phyloP scores from a whole-genome alignment of 2,888 invertebrate species.

The Vandiemenella viatica region DNA sequence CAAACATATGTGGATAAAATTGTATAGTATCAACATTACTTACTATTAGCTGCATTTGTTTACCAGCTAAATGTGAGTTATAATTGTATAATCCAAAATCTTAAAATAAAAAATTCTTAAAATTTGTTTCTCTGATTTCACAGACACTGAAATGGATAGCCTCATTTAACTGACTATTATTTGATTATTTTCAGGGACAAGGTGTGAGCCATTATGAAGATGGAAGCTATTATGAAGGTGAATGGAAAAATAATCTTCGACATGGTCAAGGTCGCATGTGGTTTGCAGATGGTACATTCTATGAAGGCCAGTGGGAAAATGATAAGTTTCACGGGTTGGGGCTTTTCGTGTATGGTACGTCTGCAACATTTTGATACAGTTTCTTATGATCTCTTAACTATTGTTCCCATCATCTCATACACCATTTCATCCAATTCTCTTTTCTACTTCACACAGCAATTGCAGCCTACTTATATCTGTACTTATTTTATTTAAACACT shows the following conservation, averaged over 20 bases:
- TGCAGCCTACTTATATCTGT: background rate
- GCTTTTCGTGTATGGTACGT: conserved; percentile 35
- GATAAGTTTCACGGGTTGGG: conserved; percentile 36
- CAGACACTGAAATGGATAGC: background rate
- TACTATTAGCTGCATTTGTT: background rate
- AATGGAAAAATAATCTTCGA: conserved; percentile 39
- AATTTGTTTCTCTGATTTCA: background rate
- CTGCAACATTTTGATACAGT: background rate
- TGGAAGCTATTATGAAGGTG: conserved; percentile 36
- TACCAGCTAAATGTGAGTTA: background rate
- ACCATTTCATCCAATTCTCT: background rate
- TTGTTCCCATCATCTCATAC: background rate
- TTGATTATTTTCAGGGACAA: conserved; percentile 33
- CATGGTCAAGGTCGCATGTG: conserved; percentile 37
- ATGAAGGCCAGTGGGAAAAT: conserved; percentile 43
- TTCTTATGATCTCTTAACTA: background rate
- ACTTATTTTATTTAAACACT: background rate
- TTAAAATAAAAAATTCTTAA: background rate
- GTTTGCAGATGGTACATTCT: conserved; percentile 40
- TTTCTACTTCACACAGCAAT: background rate
- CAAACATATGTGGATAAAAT: too few species aligned
- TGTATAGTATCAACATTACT: too few species aligned
- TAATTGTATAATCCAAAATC: background rate
- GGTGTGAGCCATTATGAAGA: conserved; percentile 30
- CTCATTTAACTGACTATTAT: background rate